Evolutionary conservation across 2,113 vertebrate genomes (phyloP), one percentile per base, ranked within the genome.

Genomic region (Vulpes vulpes): DNA sequence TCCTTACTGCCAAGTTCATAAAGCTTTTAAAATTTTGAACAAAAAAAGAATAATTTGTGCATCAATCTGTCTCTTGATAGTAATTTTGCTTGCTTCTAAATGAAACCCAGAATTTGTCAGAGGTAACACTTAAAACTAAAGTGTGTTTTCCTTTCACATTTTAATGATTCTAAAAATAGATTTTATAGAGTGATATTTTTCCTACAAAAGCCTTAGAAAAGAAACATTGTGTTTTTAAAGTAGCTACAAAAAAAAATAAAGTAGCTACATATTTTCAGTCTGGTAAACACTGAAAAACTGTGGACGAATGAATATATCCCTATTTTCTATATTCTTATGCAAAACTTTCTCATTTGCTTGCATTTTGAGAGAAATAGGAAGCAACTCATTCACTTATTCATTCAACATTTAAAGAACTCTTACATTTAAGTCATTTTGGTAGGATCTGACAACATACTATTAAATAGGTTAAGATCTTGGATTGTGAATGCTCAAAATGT

Each of bases 21-120:
- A 76, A 91, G 59, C 32, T 81, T 96, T 80, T 74, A 71, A 55
- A 6, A 23, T 67, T 97, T 92, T 87, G 32, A 22, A 49, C 73
- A 23, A 92, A 84, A 86, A 84, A 91, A 69, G 20, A 64, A 30
- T 7, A 49, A n/a, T 43, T 86, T 91, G 30, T 49, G 19, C 19
- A n/a, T 88, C 83, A 88, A 85, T 89, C 2, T 89, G 22, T 79
- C 35, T 94, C n/a, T 76, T 64, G 49, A 85, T 19, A 80, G 11
- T 71, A 95, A 95, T 69, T 88, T 8, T 79, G 5, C 25, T 79
- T 94, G 12, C 81, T 94, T 35, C 49, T 80, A 95, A 97, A 89
- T 81, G 16, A 97, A 14, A 20, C 9, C 4, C 5, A 78, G 7
- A 85, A 35, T 35, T 57, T 96, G 67, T 88, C 57, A 96, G 8